Evolutionary conservation across 2,888 invertebrate genomes (phyloP).

Genomic region (Mimachlamys varia): DNA sequence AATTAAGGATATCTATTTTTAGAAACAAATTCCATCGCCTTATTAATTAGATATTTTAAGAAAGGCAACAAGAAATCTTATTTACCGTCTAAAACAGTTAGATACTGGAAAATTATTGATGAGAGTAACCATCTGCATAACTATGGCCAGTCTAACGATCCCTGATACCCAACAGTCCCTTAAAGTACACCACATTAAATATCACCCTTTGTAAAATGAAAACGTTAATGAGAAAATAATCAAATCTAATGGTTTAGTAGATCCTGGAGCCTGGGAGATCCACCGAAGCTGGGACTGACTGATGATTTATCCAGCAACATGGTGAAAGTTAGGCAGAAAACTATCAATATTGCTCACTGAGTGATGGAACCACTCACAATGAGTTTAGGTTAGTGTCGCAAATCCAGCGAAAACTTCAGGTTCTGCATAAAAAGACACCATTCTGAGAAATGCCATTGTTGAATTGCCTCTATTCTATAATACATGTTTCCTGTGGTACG

Average conservation of each 20-base stretch:
- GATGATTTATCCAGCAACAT: conserved; percentile 12
- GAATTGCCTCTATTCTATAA: not conserved
- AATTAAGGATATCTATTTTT: too few relatives aligned
- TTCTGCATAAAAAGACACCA: not conserved
- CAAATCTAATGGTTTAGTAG: not conserved
- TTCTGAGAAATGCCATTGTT: not conserved
- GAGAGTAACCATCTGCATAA: not conserved
- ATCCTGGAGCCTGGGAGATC: not conserved
- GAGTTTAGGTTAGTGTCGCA: not conserved
- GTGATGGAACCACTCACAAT: not conserved
- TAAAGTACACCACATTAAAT: conserved; percentile 9
- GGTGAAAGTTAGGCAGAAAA: not conserved
- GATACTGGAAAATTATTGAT: too few relatives aligned
- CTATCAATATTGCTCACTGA: not conserved
- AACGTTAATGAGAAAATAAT: conserved; percentile 3
- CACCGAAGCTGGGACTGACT: not conserved
- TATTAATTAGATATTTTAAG: too few relatives aligned
- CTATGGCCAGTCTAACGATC: not conserved
- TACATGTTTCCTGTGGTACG: too few relatives aligned
- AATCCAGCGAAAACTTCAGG: not conserved
- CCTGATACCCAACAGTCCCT: not conserved
- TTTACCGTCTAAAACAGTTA: too few relatives aligned
- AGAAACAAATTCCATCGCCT: too few relatives aligned
- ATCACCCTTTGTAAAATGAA: conserved; percentile 26
- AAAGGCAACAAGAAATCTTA: too few relatives aligned